Evolutionary conservation across 2,113 vertebrate genomes (phyloP).

Genomic region (Hystrix cristata): DNA sequence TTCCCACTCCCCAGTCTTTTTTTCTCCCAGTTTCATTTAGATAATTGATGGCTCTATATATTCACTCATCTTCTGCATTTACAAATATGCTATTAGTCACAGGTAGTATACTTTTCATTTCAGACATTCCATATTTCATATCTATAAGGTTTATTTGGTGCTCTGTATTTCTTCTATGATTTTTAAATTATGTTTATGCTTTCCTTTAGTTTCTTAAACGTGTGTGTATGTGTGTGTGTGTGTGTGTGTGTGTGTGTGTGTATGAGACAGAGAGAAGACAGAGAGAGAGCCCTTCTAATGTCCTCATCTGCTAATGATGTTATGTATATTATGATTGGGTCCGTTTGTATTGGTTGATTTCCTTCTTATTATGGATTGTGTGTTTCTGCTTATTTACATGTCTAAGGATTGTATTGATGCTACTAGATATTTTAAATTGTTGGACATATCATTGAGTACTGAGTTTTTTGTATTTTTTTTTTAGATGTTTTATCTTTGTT

Average conservation of each 20-base stretch:
- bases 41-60: background rate
- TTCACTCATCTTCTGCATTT: background rate
- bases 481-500: background rate
- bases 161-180: background rate
- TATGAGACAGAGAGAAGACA: background rate
- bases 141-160: background rate
- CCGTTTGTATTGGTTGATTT: background rate
- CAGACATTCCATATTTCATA: background rate
- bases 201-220: background rate
- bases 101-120: background rate
- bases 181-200: background rate
- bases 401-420: background rate
- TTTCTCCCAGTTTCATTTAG: background rate
- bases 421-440: background rate
- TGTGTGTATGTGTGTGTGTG: background rate
- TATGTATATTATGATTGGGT: background rate
- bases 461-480: background rate
- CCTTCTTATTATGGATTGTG: background rate
- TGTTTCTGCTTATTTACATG: background rate
- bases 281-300: background rate
- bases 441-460: background rate
- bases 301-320: too few relatives aligned
- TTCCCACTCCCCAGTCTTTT: background rate
- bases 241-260: background rate
- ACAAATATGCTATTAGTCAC: background rate